Base-by-base conservation (phyloP, 1,140 invertebrate genomes). In the Ips typographus region DNA sequence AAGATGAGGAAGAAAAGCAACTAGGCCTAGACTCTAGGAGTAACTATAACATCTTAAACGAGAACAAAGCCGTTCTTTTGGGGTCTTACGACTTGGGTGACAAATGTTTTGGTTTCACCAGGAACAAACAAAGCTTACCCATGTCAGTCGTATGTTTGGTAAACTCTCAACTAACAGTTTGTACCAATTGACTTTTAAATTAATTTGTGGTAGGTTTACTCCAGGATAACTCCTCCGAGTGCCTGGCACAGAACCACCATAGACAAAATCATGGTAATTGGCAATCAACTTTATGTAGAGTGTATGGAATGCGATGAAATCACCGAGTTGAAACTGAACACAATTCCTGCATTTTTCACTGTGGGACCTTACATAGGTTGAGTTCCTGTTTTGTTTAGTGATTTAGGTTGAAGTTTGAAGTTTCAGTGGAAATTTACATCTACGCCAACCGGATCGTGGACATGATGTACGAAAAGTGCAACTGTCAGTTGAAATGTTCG, bases 71-170 rank as follows among this genome's bases (percentile, higher is more conserved):
- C 8, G 82, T 85, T 2, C 81, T 85, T 4, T 82, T 82, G 63
- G 84, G 80, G 40, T 84, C 82, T 43, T 84, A 83, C 78, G 82
- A 85, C 78, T 78, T 85, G 64, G 82, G 81, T 1, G 84, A 85
- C 68, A 76, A 79, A 68, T 84, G 83, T 73, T 85, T 85, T 62
- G 81, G 82, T 62, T 83, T 84, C 39, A 79, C 82, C 0, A 82
- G 83, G 58, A 84, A 80, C 64, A 79, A 83, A 52, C 84, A 85
- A 75, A 81, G 83, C 0, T 74, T 85, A 40, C 73, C 84, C 2
- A 83, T 85, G 68, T 80, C 81, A 0, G 74, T 83, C 3, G 78
- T 81, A 22, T 82, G 82, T 56, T 80, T 85, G 80, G 83, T 75
- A 67, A 67, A 42, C 40, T 55, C 3, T 22, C 22, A 22, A 22